Evolutionary conservation across 2,888 invertebrate species (phyloP).

Genomic region (Erannis defoliaria): DNA sequence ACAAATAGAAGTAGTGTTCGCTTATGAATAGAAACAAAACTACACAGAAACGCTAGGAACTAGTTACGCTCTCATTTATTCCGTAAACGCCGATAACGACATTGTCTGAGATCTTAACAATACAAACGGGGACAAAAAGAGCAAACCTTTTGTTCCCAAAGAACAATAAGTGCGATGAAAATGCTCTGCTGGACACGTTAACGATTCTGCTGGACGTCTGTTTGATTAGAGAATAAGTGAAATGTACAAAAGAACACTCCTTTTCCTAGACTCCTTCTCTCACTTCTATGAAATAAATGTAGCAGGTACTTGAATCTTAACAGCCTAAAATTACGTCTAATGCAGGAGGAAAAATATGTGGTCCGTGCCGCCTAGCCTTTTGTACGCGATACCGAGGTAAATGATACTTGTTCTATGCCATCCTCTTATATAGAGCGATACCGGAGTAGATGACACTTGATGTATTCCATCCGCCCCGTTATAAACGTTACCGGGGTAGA

Average conservation of each 20-base stretch:
- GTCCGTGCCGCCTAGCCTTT: too few species aligned
- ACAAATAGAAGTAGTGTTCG: background rate
- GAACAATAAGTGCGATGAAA: constrained; percentile 74
- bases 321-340: too few species aligned
- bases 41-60: constrained; percentile 14
- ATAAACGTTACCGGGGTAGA: too few species aligned
- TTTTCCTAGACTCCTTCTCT: too few species aligned
- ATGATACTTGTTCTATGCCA: too few species aligned
- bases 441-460: too few species aligned
- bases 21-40: background rate
- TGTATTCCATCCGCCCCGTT: too few species aligned
- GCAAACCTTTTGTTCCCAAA: constrained; percentile 65
- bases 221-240: constrained; percentile 13
- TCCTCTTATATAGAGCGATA: too few species aligned
- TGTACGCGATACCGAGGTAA: too few species aligned
- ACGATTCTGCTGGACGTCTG: constrained; percentile 28
- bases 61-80: constrained; percentile 34
- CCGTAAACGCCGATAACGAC: constrained; percentile 35
- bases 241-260: background rate
- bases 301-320: too few species aligned
- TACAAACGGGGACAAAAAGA: constrained; percentile 67
- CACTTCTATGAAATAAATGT: too few species aligned
- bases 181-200: constrained; percentile 56
- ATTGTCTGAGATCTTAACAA: constrained; percentile 57
- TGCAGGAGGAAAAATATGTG: too few species aligned